Evolutionary conservation across 1,140 invertebrate genomes (phyloP), one percentile per base, ranked within the genome.

Genomic region (Yoshiicerus persimilis): DNA sequence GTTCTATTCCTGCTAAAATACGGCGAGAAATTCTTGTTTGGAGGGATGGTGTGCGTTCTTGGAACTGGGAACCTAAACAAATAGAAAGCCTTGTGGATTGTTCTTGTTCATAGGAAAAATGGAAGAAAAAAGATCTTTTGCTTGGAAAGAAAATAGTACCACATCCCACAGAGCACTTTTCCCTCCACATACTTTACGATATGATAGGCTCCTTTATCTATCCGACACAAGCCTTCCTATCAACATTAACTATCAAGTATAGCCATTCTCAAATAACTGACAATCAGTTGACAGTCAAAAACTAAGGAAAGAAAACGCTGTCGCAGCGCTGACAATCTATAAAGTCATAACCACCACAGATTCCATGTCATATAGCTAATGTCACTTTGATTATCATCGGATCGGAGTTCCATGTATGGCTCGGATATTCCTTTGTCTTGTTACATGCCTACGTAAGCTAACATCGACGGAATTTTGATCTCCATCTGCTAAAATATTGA

Each of bases 231-330:
- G 75, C 75, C 75, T 34, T 36, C 75, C 75, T 80, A 80, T 80
- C 75, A 80, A 80, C 75, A 80, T 80, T 80, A 80, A 80, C 75
- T 80, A 80, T 80, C 75, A 80, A 38, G 11, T 38, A n/a, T 36
- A 80, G 75, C 75, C 75, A 38, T 80, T 80, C 75, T 80, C 30
- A 80, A 80, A 80, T 80, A 80, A 80, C 75, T 80, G 75, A 80
- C 75, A 80, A 80, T 80, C 75, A 80, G 75, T 80, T 80, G 75
- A 80, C 75, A 80, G 75, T 80, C 75, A 38, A 80, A 32, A 80
- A 80, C 20, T 38, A 80, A 23, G 75, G 75, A 34, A 80, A 34
- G 75, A 80, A 80, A 80, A 80, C 32, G 75, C 75, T 80, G 75
- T 80, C 34, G 75, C 75, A 80, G 75, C 30, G 13, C 75, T 80